A percentile compares a stretch with the other conserved stretches of the same genome.
These are phyloP conservation scores for Iselma pallidipennis DNA, from an alignment of 2,888 invertebrate genomes.

Conservation along the genomic window DNA sequence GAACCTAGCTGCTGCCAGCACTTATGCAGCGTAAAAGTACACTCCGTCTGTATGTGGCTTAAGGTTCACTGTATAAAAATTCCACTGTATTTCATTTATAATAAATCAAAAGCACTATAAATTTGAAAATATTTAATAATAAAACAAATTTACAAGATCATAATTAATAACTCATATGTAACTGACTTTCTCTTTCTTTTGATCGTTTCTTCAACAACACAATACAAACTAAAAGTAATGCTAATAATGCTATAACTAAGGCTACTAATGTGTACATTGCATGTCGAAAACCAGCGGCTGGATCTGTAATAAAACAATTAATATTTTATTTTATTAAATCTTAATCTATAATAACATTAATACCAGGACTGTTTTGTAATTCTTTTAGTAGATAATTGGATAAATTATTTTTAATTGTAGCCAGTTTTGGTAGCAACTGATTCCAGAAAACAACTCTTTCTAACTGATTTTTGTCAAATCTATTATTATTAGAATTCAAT, in stretches of 20 bases:
- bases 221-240: constrained; percentile 59
- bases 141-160: background rate
- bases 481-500: constrained; percentile 21
- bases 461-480: constrained; percentile 30
- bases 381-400: constrained; percentile 41
- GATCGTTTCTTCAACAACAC: constrained; percentile 57
- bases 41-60: too few species aligned
- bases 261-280: constrained; percentile 66
- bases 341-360: background rate
- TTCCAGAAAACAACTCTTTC: constrained; percentile 54
- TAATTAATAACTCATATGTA: constrained; percentile 38
- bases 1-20: too few species aligned
- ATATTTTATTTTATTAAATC: background rate
- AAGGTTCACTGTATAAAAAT: too few species aligned
- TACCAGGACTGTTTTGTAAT: constrained; percentile 48
- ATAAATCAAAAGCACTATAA: too few species aligned
- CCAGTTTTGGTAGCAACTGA: constrained; percentile 52
- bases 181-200: constrained; percentile 49
- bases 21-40: too few species aligned
- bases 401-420: constrained; percentile 31
- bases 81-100: too few species aligned
- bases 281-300: constrained; percentile 59
- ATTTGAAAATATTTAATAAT: background rate
- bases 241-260: constrained; percentile 58
- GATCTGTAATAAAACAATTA: constrained; percentile 43